Percentiles rank a stretch among this genome's conserved stretches.
phyloP scores from a whole-genome alignment of 2,888 invertebrate genomes.

The Elegia similella region DNA sequence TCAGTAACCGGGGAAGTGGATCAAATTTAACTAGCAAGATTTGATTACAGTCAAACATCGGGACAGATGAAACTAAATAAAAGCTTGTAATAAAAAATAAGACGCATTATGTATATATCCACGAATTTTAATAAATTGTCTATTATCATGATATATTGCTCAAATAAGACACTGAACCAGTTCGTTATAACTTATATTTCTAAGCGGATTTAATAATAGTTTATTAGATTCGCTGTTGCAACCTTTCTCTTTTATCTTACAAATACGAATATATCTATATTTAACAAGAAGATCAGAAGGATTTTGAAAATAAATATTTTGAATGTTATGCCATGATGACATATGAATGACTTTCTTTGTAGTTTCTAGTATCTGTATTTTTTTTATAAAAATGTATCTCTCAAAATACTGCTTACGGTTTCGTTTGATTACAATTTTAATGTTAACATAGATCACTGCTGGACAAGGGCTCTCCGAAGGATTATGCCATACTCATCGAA shows the following conservation, averaged over 20 bases:
- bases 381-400: neutral
- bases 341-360: conserved; percentile 8
- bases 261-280: conserved; percentile 8
- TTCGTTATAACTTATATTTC: neutral
- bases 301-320: conserved; percentile 4
- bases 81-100: too few relatives aligned
- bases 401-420: too few relatives aligned
- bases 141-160: neutral
- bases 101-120: neutral
- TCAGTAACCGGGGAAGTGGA: too few relatives aligned
- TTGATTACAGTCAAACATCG: too few relatives aligned
- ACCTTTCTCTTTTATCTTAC: conserved; percentile 11
- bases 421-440: too few relatives aligned
- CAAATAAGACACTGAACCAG: neutral
- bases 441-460: too few relatives aligned
- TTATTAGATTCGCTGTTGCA: conserved; percentile 2
- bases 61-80: too few relatives aligned
- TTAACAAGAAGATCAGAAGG: conserved; percentile 7
- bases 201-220: conserved; percentile 7
- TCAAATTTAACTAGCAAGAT: too few relatives aligned
- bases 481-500: too few relatives aligned
- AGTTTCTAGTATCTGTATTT: neutral
- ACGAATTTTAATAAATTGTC: neutral
- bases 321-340: neutral
- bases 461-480: too few relatives aligned